phyloP scores from a whole-genome alignment of 2,113 vertebrate genomes.

The Salvelinus namaycush region DNA sequence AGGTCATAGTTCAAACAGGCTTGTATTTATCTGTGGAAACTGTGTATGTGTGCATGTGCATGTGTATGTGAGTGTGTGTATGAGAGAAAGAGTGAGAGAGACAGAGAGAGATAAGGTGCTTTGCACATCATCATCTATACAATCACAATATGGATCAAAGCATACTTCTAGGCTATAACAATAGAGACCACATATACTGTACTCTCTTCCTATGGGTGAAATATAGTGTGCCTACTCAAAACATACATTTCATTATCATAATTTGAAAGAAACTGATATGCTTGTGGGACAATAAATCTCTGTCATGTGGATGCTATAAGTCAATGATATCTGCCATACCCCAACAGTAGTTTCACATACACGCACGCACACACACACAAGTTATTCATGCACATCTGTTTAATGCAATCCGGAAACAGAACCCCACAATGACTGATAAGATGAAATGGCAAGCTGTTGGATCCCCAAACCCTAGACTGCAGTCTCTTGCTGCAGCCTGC shows the following conservation, averaged over 20 bases:
- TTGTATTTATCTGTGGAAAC: conserved; percentile 7
- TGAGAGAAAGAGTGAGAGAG: not conserved
- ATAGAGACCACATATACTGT: conserved; percentile 1
- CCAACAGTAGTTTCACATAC: not conserved
- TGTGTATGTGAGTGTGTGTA: too few species aligned
- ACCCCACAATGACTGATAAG: conserved; percentile 45
- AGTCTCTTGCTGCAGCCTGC: conserved; percentile 68
- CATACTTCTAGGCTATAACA: too few species aligned
- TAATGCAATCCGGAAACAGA: conserved; percentile 24
- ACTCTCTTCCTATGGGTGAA: conserved; percentile 7
- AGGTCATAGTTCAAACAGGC: not conserved
- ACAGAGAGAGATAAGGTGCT: conserved; percentile 12
- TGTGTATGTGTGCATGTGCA: not conserved
- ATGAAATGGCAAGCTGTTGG: conserved; percentile 42
- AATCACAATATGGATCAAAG: conserved; percentile 17
- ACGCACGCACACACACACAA: conserved; percentile 17
- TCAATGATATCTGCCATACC: conserved; percentile 1
- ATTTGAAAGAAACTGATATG: conserved; percentile 2
- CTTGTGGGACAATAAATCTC: not conserved
- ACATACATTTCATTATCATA: not conserved
- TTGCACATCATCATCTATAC: conserved; percentile 29
- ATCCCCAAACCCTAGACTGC: conserved; percentile 56
- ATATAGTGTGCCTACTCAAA: conserved; percentile 1
- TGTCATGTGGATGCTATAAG: not conserved
- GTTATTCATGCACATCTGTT: conserved; percentile 25